Conservation (phyloP, 2,797 vertebrate species). For the Parotocinclus haroldoi region DNA sequence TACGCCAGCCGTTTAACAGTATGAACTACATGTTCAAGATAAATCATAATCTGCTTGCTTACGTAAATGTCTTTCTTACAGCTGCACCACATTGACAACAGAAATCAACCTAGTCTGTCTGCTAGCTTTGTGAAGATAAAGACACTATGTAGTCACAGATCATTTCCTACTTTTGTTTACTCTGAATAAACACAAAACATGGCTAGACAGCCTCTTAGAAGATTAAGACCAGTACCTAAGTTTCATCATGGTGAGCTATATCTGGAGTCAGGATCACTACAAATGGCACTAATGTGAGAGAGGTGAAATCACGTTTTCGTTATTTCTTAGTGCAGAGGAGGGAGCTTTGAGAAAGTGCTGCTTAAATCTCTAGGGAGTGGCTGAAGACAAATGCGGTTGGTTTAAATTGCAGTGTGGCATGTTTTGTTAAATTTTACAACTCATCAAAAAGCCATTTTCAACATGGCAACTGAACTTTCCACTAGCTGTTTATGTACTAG, state of each 20-base stretch:
- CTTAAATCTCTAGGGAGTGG: conserved; percentile 10
- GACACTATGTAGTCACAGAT: conserved; percentile 26
- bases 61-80: conserved; percentile 1
- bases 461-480: conserved; percentile 25
- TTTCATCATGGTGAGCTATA: conserved; percentile 14
- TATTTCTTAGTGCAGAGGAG: conserved; percentile 11
- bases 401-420: conserved; percentile 20
- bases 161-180: conserved; percentile 40
- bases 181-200: conserved; percentile 15
- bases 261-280: conserved; percentile 13
- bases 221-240: background rate
- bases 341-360: conserved; percentile 22
- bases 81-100: conserved; percentile 28
- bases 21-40: no score
- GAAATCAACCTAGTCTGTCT: conserved; percentile 21
- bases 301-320: conserved; percentile 14
- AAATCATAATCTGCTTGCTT: conserved; percentile 1
- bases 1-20: no score
- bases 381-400: conserved; percentile 29
- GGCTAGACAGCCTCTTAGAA: conserved; percentile 1
- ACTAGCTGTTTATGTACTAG: conserved; percentile 42
- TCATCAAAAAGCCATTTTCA: conserved; percentile 34
- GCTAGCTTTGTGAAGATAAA: conserved; percentile 10
- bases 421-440: conserved; percentile 28
- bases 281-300: conserved; percentile 16